These are phyloP conservation scores for Ascaphus truei DNA, from an alignment of 2,113 vertebrate genomes.

Conservation along the genomic window DNA sequence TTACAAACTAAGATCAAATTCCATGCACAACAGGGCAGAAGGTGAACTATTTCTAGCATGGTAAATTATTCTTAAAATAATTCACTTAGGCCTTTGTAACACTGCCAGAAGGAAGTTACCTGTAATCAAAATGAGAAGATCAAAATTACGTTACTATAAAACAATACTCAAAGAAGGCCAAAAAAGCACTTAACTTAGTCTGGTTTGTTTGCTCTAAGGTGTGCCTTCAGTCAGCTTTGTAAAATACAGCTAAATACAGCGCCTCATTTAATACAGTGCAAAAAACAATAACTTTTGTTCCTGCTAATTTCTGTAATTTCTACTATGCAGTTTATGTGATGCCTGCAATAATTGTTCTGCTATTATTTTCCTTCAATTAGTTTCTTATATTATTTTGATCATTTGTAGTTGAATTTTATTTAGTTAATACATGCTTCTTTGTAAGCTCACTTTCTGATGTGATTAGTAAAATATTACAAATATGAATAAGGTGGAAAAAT, in stretches of 20 bases:
- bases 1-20: background rate
- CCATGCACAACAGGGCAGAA: background rate
- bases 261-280: background rate
- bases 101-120: constrained; percentile 1
- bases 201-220: background rate
- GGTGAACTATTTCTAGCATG: background rate
- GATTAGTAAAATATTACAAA: too few species aligned
- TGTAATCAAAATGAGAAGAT: background rate
- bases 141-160: background rate
- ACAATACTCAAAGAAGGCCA: constrained; percentile 21
- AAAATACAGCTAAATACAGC: background rate
- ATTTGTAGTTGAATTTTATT: too few species aligned
- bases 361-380: too few species aligned
- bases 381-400: too few species aligned
- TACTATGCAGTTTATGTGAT: too few species aligned
- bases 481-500: too few species aligned
- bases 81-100: background rate
- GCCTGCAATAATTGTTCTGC: too few species aligned
- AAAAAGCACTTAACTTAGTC: constrained; percentile 20
- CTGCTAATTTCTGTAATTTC: background rate
- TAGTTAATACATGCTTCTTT: too few species aligned
- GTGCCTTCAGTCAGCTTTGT: background rate
- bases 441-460: too few species aligned
- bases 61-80: background rate
- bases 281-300: constrained; percentile 21